Evolutionary conservation across 35 echinoderm and acorn worm genomes (phyloP).

Genomic region (Ophiothrix spiculata): DNA sequence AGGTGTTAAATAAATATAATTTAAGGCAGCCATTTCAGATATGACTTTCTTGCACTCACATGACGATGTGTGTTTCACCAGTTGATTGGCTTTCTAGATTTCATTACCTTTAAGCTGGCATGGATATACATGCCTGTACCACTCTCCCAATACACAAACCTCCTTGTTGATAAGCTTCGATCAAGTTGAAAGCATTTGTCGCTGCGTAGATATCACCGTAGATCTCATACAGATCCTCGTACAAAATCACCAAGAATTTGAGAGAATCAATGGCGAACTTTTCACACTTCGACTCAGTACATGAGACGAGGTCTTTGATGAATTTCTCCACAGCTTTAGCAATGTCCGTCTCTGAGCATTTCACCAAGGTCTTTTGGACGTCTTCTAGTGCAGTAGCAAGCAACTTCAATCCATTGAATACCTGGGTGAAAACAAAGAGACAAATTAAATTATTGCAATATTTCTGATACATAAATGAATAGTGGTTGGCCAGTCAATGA

Average conservation of each 20-base stretch:
- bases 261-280: slow-evolving; percentile 52
- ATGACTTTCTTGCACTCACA: too few relatives aligned
- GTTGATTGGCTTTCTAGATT: too few relatives aligned
- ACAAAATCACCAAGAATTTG: slow-evolving; percentile 58
- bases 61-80: too few relatives aligned
- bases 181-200: slow-evolving; percentile 49
- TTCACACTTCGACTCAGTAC: slow-evolving; percentile 40
- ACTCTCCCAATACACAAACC: slow-evolving; percentile 71
- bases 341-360: slow-evolving; percentile 51
- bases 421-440: slow-evolving; percentile 6
- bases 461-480: too few relatives aligned
- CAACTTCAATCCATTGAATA: slow-evolving; percentile 48
- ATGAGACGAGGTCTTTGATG: slow-evolving; percentile 58
- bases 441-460: too few relatives aligned
- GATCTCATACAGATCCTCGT: slow-evolving; percentile 65
- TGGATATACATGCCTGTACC: slow-evolving; percentile 52
- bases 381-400: slow-evolving; percentile 49
- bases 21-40: too few relatives aligned
- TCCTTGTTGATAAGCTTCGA: slow-evolving; percentile 63
- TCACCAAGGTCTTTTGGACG: slow-evolving; percentile 40
- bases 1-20: too few relatives aligned
- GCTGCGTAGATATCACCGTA: slow-evolving; percentile 64
- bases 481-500: too few relatives aligned
- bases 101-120: slow-evolving; percentile 18
- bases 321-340: slow-evolving; percentile 56